A percentile compares a stretch with the other conserved stretches of the same genome.
Evolutionary conservation across 2,888 invertebrate species (phyloP).

Genomic region (Synanthedon andrenaeformis): DNA sequence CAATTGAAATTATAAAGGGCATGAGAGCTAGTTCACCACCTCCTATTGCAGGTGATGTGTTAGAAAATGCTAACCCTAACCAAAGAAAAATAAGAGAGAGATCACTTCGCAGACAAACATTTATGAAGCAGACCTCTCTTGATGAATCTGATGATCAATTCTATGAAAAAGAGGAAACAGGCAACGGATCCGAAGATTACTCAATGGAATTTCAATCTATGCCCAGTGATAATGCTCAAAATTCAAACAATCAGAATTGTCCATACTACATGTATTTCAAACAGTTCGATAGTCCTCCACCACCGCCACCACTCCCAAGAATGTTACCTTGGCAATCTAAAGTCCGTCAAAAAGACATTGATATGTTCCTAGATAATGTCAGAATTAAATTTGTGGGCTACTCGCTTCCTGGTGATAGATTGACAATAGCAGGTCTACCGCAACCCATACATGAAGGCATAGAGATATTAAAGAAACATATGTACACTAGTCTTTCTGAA

Average conservation of each 20-base stretch:
- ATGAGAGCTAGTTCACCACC: conserved; percentile 98
- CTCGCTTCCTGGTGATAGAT: conserved; percentile 85
- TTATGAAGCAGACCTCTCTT: conserved; percentile 92
- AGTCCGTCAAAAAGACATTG: conserved; percentile 93
- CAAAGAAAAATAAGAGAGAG: conserved; percentile 73
- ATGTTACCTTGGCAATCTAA: conserved; percentile 97
- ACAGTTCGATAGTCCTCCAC: conserved; percentile 58
- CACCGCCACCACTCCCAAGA: conserved; percentile 58
- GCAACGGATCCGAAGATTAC: conserved; percentile 72
- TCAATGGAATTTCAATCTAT: conserved; percentile 72
- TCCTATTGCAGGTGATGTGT: conserved; percentile 88
- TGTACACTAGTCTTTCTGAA: conserved; percentile 94
- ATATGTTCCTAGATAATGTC: conserved; percentile 90
- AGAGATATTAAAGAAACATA: conserved; percentile 89
- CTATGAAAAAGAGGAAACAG: conserved; percentile 77
- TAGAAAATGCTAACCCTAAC: conserved; percentile 86
- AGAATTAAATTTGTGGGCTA: conserved; percentile 97
- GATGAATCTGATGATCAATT: conserved; percentile 83
- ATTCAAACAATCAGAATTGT: conserved; percentile 43
- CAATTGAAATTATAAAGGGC: conserved; percentile 90
- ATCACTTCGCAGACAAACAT: conserved; percentile 78
- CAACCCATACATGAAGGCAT: conserved; percentile 97
- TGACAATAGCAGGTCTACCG: conserved; percentile 93
- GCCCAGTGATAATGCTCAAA: conserved; percentile 44
- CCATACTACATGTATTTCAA: conserved; percentile 57